phyloP scores from a whole-genome alignment of 2,888 invertebrate genomes.

The Deilephila elpenor region DNA sequence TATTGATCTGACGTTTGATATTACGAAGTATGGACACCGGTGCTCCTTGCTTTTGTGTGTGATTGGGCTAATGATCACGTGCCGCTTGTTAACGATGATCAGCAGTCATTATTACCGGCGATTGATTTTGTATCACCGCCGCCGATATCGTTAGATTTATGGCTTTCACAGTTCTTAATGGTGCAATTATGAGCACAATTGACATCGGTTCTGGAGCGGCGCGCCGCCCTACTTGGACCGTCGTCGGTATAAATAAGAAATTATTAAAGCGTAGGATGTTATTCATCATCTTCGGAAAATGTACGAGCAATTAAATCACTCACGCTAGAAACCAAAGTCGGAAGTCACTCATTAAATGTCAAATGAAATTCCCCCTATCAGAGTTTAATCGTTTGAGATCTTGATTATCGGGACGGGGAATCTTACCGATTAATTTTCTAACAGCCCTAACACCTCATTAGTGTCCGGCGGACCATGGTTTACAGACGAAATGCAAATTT shows the following conservation, averaged over 20 bases:
- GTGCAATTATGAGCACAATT: slow-evolving; percentile 69
- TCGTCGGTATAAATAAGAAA: slow-evolving; percentile 42
- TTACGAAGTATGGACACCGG: slow-evolving; percentile 54
- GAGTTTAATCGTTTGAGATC: slow-evolving; percentile 64
- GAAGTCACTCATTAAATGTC: slow-evolving; percentile 70
- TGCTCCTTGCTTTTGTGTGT: slow-evolving; percentile 69
- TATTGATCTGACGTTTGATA: slow-evolving; percentile 76
- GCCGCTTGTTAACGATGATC: slow-evolving; percentile 80
- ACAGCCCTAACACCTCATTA: slow-evolving; percentile 82
- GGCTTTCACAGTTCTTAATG: slow-evolving; percentile 73
- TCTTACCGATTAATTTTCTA: slow-evolving; percentile 77
- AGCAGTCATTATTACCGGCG: slow-evolving; percentile 67
- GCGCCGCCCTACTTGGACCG: slow-evolving; percentile 41
- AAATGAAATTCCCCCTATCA: slow-evolving; percentile 56
- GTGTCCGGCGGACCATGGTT: slow-evolving; percentile 66
- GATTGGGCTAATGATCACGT: slow-evolving; percentile 80
- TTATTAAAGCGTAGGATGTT: slow-evolving; percentile 50
- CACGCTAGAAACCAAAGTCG: slow-evolving; percentile 53
- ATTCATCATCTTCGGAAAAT: slow-evolving; percentile 52
- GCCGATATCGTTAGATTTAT: slow-evolving; percentile 70
- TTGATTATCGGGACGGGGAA: slow-evolving; percentile 66
- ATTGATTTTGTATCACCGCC: slow-evolving; percentile 71
- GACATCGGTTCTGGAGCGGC: slow-evolving; percentile 49
- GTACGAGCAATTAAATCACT: slow-evolving; percentile 54
- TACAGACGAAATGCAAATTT: slow-evolving; percentile 80